Percentiles rank a stretch among this genome's conserved stretches.
Conservation (phyloP, 2,888 invertebrate genomes). For the Nymphalis urticae region DNA sequence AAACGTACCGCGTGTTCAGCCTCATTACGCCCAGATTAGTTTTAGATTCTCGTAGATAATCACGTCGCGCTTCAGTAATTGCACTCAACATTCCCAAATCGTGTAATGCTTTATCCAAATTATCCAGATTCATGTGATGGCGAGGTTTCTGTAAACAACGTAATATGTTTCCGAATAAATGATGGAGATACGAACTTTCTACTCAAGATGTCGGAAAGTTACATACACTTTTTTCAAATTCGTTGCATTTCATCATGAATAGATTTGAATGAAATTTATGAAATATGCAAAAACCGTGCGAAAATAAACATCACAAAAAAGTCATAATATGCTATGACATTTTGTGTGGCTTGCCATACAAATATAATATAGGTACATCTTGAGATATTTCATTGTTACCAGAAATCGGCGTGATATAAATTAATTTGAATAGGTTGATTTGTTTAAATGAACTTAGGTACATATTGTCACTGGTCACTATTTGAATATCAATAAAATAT, state of each 20-base stretch:
- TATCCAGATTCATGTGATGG: constrained; percentile 75
- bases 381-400: background rate
- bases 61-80: constrained; percentile 80
- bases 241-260: constrained; percentile 72
- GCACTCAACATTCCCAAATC: constrained; percentile 84
- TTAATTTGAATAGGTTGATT: background rate
- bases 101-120: constrained; percentile 82
- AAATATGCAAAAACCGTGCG: constrained; percentile 63
- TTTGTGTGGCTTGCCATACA: constrained; percentile 27
- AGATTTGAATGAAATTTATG: constrained; percentile 50
- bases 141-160: constrained; percentile 71
- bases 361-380: background rate
- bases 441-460: no score
- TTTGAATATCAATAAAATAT: no score
- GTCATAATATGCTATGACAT: constrained; percentile 61
- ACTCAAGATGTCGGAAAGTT: constrained; percentile 31
- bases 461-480: no score
- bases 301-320: constrained; percentile 80
- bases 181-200: constrained; percentile 13
- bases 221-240: constrained; percentile 65
- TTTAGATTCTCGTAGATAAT: constrained; percentile 79
- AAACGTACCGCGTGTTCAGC: constrained; percentile 83
- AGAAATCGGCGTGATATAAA: background rate
- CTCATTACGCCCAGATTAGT: constrained; percentile 76
- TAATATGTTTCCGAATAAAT: constrained; percentile 40